Evolutionary conservation across 2,797 vertebrate genomes (phyloP).

Genomic region (Ibycter americanus): DNA sequence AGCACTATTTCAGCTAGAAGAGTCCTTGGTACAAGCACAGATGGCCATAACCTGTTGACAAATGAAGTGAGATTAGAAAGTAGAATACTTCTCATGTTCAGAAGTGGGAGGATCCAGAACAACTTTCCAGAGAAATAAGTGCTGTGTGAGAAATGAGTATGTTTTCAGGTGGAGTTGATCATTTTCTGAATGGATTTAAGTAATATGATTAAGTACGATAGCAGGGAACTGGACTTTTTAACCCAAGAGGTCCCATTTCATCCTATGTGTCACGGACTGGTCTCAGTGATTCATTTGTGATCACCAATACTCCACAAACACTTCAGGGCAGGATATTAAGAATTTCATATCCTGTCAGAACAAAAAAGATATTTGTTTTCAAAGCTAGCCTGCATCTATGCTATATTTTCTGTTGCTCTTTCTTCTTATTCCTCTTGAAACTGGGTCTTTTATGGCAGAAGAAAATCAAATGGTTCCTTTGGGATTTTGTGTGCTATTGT

Average conservation of each 20-base stretch:
- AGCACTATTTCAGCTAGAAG: background rate
- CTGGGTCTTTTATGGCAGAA: background rate
- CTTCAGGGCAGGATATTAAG: background rate
- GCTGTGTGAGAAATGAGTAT: background rate
- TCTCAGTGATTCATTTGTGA: background rate
- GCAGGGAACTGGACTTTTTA: background rate
- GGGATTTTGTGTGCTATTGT: background rate
- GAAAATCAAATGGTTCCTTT: background rate
- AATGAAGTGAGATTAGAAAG: slow-evolving; percentile 28
- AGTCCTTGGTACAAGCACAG: background rate
- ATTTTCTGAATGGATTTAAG: slow-evolving; percentile 2
- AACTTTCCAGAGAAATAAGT: slow-evolving; percentile 11
- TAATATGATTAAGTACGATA: background rate
- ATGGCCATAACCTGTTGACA: slow-evolving; percentile 4
- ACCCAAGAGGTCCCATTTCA: background rate
- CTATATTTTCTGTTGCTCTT: background rate
- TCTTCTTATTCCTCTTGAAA: background rate
- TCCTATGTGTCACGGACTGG: background rate
- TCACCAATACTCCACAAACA: background rate
- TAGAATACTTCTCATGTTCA: background rate
- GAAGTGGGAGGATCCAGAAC: background rate
- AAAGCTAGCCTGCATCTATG: background rate
- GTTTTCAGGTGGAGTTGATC: background rate
- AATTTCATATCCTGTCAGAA: background rate
- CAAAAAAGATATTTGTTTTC: background rate